Evolutionary conservation across 2,113 vertebrate genomes (phyloP).

Genomic region (Cyanistes caeruleus): DNA sequence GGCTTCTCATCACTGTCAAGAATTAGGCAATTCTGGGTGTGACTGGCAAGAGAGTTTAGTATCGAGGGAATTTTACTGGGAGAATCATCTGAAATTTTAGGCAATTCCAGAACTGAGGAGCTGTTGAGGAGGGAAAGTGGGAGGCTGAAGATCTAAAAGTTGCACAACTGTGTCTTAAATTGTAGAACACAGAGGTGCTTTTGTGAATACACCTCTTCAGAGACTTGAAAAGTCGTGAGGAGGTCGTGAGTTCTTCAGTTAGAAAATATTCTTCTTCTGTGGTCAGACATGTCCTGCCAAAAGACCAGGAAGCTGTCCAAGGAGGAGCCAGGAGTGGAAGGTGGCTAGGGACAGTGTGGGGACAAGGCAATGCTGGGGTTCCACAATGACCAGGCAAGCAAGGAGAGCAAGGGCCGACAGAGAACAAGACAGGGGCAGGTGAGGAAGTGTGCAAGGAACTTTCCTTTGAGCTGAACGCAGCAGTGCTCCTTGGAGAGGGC

Average conservation of each 20-base stretch:
- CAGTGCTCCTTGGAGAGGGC: not conserved
- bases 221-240: not conserved
- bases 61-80: not conserved
- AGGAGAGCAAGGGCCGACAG: not conserved
- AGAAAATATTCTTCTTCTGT: not conserved
- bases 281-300: not conserved
- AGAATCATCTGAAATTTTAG: constrained; percentile 21
- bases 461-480: not conserved
- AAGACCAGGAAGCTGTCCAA: not conserved
- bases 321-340: not conserved
- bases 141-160: not conserved
- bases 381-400: not conserved
- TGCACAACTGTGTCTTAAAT: not conserved
- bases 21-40: constrained; percentile 61
- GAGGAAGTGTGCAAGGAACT: not conserved
- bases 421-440: not conserved
- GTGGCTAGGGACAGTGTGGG: not conserved
- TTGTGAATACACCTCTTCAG: not conserved
- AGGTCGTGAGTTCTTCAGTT: not conserved
- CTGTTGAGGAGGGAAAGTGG: not conserved
- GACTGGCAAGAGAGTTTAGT: not conserved
- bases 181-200: not conserved
- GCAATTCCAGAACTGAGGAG: not conserved
- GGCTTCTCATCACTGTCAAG: not conserved
- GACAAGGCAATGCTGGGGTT: not conserved